Percentiles rank a stretch among this genome's conserved stretches.
Conservation (phyloP, 2,797 vertebrate genomes). For the Dipus sagitta region DNA sequence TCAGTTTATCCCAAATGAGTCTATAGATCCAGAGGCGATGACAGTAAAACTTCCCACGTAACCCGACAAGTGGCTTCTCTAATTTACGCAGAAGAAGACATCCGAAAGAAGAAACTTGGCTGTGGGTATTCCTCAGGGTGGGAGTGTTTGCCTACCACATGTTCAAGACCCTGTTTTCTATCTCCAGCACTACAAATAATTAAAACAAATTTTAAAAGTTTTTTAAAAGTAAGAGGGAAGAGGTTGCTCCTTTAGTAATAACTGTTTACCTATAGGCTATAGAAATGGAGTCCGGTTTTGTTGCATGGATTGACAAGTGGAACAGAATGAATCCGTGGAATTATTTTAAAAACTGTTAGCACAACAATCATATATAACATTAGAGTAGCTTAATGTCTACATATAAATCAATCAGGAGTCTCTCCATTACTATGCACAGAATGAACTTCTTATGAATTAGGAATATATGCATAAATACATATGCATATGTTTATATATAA, state of each 20-base stretch:
- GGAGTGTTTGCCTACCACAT: background rate
- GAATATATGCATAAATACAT: too few species aligned
- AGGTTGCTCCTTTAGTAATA: background rate
- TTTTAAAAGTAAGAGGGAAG: background rate
- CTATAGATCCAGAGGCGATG: background rate
- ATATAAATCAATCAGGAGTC: background rate
- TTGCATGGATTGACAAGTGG: background rate
- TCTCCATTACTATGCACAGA: background rate
- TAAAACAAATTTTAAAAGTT: background rate
- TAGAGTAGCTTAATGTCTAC: background rate
- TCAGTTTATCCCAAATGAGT: background rate
- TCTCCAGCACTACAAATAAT: background rate
- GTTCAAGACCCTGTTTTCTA: background rate
- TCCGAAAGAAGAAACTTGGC: background rate
- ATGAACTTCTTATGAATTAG: constrained; percentile 45
- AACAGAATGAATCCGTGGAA: background rate
- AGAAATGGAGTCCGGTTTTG: background rate
- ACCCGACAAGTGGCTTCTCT: background rate
- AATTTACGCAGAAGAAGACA: background rate
- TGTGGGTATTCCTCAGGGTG: background rate
- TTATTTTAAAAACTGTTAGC: background rate
- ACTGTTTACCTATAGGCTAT: background rate
- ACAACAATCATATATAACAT: background rate
- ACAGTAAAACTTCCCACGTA: constrained; percentile 16
- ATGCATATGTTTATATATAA: too few species aligned